These are phyloP conservation scores for Phytoseiulus persimilis DNA, from an alignment of 2,888 invertebrate species.

Conservation along the genomic window DNA sequence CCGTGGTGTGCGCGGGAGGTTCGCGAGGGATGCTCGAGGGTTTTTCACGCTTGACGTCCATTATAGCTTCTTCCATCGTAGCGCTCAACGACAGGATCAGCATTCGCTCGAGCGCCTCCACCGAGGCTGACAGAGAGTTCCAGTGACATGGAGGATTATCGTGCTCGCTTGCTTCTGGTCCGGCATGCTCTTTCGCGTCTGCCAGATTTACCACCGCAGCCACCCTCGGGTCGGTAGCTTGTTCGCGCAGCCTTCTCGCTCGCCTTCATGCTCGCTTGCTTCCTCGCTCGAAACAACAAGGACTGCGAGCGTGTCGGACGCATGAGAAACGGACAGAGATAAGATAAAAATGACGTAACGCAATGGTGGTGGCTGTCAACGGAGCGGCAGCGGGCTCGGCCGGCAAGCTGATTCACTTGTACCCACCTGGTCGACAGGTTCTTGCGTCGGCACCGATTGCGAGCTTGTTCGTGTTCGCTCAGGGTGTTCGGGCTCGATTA, in stretches of 20 bases:
- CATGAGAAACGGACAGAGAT: not conserved
- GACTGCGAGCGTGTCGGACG: not conserved
- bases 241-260: no score
- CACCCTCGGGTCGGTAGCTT: not conserved
- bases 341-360: not conserved
- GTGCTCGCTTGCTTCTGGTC: not conserved
- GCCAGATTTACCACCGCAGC: no score
- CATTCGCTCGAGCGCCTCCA: not conserved
- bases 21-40: no score
- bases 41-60: not conserved
- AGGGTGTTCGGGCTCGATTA: not conserved
- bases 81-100: not conserved
- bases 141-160: not conserved
- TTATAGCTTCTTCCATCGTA: not conserved
- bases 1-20: no score
- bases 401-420: not conserved
- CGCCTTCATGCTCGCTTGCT: not conserved
- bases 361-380: not conserved
- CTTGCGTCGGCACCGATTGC: not conserved
- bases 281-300: not conserved
- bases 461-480: not conserved
- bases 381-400: not conserved
- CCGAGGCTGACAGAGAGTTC: not conserved
- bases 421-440: not conserved
- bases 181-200: no score